Evolutionary conservation across 2,888 invertebrate genomes (phyloP).

Genomic region (Drosophila rubida): DNA sequence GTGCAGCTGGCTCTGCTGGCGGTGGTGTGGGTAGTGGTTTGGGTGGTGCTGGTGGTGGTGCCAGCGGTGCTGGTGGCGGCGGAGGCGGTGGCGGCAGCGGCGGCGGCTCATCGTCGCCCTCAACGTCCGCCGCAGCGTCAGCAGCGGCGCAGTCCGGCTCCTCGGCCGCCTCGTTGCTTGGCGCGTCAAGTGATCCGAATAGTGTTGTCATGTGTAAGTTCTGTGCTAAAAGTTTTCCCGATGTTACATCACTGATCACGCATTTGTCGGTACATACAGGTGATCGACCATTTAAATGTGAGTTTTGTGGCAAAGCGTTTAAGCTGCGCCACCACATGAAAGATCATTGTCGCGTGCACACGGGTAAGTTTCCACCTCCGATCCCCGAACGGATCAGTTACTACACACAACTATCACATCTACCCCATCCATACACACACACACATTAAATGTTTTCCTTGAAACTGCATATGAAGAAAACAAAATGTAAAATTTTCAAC

Average conservation of each 20-base stretch:
- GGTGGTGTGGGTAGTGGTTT: constrained; percentile 72
- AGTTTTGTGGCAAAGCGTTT: constrained; percentile 97
- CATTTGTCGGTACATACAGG: constrained; percentile 96
- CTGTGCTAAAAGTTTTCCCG: constrained; percentile 96
- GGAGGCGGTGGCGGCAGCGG: constrained; percentile 60
- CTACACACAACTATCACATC: constrained; percentile 1
- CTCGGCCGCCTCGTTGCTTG: constrained; percentile 81
- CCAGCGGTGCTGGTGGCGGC: constrained; percentile 41
- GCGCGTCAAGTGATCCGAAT: constrained; percentile 87
- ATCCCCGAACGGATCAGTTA: constrained; percentile 16
- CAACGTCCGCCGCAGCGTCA: constrained; percentile 75
- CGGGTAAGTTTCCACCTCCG: constrained; percentile 87
- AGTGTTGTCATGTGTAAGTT: constrained; percentile 95
- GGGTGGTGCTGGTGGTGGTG: constrained; percentile 81
- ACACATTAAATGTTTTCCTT: neutral
- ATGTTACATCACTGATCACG: constrained; percentile 94
- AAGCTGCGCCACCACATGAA: constrained; percentile 97
- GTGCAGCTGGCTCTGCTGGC: constrained; percentile 33
- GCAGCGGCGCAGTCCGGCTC: constrained; percentile 79
- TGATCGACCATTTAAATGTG: constrained; percentile 96
- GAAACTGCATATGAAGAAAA: too few species aligned
- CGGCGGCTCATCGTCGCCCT: constrained; percentile 79
- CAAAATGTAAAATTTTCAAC: too few species aligned
- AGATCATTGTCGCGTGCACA: constrained; percentile 96
- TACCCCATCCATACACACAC: neutral